phyloP scores from a whole-genome alignment of 2,888 invertebrate genomes.

The Eupithecia inturbata region DNA sequence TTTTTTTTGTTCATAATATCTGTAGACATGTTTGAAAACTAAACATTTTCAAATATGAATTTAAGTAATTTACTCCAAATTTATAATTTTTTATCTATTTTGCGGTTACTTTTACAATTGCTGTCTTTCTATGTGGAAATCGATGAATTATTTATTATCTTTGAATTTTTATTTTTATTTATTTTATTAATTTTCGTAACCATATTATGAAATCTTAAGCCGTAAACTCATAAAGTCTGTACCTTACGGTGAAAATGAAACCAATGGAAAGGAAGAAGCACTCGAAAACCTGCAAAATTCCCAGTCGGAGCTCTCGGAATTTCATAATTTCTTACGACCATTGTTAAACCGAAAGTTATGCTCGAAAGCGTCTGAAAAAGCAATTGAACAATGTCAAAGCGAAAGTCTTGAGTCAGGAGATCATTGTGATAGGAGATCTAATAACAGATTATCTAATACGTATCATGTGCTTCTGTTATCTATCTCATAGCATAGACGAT shows the following conservation, averaged over 20 bases:
- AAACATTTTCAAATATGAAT: not conserved
- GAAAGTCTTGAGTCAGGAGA: slow-evolving; percentile 39
- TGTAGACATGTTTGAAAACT: not conserved
- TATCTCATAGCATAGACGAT: slow-evolving; percentile 20
- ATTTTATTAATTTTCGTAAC: too few species aligned
- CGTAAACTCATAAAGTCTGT: not conserved
- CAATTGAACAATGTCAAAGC: slow-evolving; percentile 45
- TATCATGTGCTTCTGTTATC: slow-evolving; percentile 37
- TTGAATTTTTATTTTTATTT: too few species aligned
- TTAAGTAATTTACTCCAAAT: not conserved
- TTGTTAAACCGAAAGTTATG: slow-evolving; percentile 45
- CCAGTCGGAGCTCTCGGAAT: slow-evolving; percentile 28
- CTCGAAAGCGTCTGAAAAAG: slow-evolving; percentile 40
- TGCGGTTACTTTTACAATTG: not conserved
- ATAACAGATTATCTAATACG: slow-evolving; percentile 43
- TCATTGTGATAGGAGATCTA: slow-evolving; percentile 38
- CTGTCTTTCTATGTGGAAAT: not conserved
- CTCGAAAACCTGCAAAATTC: slow-evolving; percentile 14
- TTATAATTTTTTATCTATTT: not conserved
- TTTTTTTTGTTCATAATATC: too few species aligned
- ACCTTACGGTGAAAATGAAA: not conserved
- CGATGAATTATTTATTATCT: not conserved
- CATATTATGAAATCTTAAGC: not conserved
- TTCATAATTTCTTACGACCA: slow-evolving; percentile 41
- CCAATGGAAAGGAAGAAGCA: slow-evolving; percentile 7